phyloP scores from a whole-genome alignment of 2,797 vertebrate species.

The Lagorchestes hirsutus region DNA sequence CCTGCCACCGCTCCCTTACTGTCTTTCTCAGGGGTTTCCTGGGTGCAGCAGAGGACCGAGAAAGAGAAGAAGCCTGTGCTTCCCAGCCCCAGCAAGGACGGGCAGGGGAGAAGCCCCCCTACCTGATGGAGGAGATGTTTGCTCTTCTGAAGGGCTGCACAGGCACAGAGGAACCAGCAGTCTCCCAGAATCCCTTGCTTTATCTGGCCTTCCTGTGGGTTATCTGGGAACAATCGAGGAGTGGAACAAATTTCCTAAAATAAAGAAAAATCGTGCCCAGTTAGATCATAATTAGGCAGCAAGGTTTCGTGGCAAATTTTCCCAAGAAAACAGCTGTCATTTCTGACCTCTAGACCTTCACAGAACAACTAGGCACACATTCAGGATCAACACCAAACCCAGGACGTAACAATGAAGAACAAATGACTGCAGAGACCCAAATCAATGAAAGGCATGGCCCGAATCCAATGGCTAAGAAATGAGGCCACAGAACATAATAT shows the following conservation, averaged over 20 bases:
- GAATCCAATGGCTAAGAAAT: not conserved
- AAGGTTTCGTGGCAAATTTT: not conserved
- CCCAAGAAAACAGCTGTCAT: not conserved
- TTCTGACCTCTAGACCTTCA: not conserved
- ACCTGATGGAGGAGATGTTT: slow-evolving; percentile 93
- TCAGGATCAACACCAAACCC: not conserved
- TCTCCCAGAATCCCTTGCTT: slow-evolving; percentile 97
- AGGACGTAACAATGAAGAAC: not conserved
- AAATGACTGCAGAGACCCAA: not conserved
- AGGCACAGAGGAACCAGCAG: slow-evolving; percentile 98
- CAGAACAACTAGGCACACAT: not conserved
- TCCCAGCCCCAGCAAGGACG: rapidly evolving
- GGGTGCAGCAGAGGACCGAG: rapidly evolving
- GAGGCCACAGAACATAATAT: not conserved
- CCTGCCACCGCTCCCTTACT: not conserved
- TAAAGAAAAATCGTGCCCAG: not conserved
- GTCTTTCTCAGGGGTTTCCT: not conserved
- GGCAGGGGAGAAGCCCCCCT: not conserved
- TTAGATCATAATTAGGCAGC: not conserved
- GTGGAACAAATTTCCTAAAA: slow-evolving; percentile 92
- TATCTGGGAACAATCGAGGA: slow-evolving; percentile 90
- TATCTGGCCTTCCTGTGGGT: slow-evolving; percentile 88
- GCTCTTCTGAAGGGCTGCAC: slow-evolving; percentile 92
- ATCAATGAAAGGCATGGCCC: not conserved
- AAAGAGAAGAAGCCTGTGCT: not conserved